Base-by-base conservation (phyloP, 2,113 vertebrate genomes). In the Halichoeres trimaculatus region DNA sequence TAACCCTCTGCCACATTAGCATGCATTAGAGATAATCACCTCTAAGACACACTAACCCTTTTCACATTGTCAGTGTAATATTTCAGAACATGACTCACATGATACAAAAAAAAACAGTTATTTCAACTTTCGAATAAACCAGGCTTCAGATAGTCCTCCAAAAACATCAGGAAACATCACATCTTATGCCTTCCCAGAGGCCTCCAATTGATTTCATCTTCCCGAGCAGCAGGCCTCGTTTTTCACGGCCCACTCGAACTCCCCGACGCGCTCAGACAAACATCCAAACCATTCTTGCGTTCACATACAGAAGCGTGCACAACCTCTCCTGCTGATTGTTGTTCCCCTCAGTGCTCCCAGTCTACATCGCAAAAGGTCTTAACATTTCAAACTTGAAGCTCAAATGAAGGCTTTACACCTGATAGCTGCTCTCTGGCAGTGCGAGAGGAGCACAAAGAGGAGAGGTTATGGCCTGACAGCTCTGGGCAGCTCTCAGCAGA, bases 201-300 rank as follows among this genome's bases (percentile, higher is more conserved):
- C 45, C 26, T 74, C 26, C 6, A 41, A 45, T 45, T 75, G 78
- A 84, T 73, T 81, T 54, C 62, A 61, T 13, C 40, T 22, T 23
- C 17, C 60, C 41, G 7, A 63, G 63, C 72, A 64, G 36, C 51
- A 38, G 57, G 23, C 35, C 54, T 53, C 56, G 7, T 68, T 80
- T 88, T 83, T 70, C 78, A 78, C 54, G 78, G 77, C 76, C 80
- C 69, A 80, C 74, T 70, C 51, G 47, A 56, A 66, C 58, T 67
- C 22, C 64, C 47, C n/a, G 54, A 47, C 48, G 19, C 50, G 52
- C 54, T 35, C 14, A 11, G 57, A 84, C 60, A 84, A 40, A 76
- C 53, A 90, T 54, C 19, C 80, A 82, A 53, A 13, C 71, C 45
- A 80, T 89, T 89, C 83, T 92, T 89, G 36, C 48, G 55, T 66